Percentiles rank a stretch among this genome's conserved stretches.
These are phyloP conservation scores for Pseudomyrmex sp. DNA, from an alignment of 1,140 invertebrate species.

Conservation along the genomic window DNA sequence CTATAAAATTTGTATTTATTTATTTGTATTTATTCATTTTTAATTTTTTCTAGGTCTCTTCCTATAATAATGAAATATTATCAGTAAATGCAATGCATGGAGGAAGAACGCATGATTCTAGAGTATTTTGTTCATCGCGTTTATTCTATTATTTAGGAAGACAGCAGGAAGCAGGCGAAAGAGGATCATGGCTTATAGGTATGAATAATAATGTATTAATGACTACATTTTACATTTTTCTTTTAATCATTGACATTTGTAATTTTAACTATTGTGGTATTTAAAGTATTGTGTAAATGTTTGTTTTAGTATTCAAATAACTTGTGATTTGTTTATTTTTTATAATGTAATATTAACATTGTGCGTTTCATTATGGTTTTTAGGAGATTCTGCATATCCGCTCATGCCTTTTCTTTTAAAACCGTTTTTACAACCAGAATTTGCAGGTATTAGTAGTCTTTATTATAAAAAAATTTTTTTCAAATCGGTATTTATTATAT, in stretches of 20 bases:
- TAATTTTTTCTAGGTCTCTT: conserved; percentile 1
- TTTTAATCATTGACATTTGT: neutral
- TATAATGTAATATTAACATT: conserved; percentile 8
- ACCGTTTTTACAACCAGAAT: neutral
- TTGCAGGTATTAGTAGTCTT: conserved; percentile 1
- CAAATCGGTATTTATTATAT: no score
- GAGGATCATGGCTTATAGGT: conserved; percentile 16
- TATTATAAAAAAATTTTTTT: neutral
- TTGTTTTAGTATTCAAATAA: neutral
- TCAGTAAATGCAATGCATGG: conserved; percentile 11
- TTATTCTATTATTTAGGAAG: conserved; percentile 26
- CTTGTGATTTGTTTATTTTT: neutral
- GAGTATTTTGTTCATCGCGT: conserved; percentile 16
- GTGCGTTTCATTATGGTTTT: conserved; percentile 9
- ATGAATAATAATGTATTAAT: conserved; percentile 8
- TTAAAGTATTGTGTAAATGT: neutral
- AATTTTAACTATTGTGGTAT: neutral
- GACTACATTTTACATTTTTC: neutral
- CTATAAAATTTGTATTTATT: neutral
- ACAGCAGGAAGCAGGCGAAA: neutral
- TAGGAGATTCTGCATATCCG: conserved; percentile 22
- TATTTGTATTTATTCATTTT: neutral
- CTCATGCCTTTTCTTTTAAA: conserved; percentile 23
- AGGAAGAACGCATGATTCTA: neutral
- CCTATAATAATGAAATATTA: conserved; percentile 17